These are phyloP conservation scores for Dynastes grantii DNA, from an alignment of 2,888 invertebrate species.

Conservation along the genomic window DNA sequence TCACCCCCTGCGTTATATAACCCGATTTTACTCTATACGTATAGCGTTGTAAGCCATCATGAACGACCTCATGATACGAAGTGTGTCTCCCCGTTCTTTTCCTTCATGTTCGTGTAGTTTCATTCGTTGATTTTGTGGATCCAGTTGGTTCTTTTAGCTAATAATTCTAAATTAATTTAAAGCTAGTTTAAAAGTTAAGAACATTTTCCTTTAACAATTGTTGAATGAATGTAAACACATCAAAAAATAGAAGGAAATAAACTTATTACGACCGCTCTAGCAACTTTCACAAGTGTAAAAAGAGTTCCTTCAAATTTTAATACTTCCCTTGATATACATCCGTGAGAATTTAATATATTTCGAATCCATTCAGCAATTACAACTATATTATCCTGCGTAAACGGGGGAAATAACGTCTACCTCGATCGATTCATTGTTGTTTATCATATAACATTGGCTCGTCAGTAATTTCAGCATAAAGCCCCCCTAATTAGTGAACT, in stretches of 20 bases:
- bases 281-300: not conserved
- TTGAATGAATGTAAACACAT: too few relatives aligned
- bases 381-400: not conserved
- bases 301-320: not conserved
- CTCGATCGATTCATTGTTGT: conserved; percentile 23
- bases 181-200: too few relatives aligned
- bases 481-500: conserved; percentile 41
- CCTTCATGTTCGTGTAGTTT: too few relatives aligned
- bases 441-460: conserved; percentile 4
- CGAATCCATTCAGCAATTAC: not conserved
- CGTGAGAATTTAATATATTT: conserved; percentile 9
- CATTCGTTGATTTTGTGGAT: too few relatives aligned
- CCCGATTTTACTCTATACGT: too few relatives aligned
- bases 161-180: too few relatives aligned
- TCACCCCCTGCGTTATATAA: too few relatives aligned
- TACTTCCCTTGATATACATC: conserved; percentile 4
- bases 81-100: too few relatives aligned
- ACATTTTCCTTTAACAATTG: too few relatives aligned
- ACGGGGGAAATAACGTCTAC: not conserved
- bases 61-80: too few relatives aligned
- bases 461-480: conserved; percentile 35
- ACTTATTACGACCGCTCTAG: not conserved
- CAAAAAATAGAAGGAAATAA: not conserved
- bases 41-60: too few relatives aligned
- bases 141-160: too few relatives aligned